phyloP scores from a whole-genome alignment of 2,888 invertebrate genomes.

The Cryptocephalus primarius region DNA sequence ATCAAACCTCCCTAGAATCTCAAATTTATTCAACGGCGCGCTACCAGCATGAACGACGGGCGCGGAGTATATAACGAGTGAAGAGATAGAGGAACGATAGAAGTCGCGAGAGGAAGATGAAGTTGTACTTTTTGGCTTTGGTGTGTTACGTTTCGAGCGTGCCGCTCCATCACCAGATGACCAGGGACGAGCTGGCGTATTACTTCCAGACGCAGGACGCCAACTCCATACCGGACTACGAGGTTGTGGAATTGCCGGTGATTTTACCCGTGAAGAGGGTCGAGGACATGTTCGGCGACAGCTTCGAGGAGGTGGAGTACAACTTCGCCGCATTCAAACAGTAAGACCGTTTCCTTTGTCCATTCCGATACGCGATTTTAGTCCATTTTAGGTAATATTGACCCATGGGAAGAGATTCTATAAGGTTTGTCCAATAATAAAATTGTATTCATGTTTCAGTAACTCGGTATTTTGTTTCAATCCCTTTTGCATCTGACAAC shows the following conservation, averaged over 20 bases:
- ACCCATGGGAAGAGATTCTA: too few relatives aligned
- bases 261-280: constrained; percentile 17
- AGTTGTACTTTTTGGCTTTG: too few relatives aligned
- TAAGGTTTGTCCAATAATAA: too few relatives aligned
- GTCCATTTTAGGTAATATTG: too few relatives aligned
- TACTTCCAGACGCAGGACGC: constrained; percentile 34
- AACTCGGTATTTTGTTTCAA: too few relatives aligned
- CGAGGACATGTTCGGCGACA: constrained; percentile 25
- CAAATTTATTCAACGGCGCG: not conserved
- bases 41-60: not conserved
- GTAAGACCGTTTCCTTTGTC: constrained; percentile 28
- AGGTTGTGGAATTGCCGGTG: constrained; percentile 50
- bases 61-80: not conserved
- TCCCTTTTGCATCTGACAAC: too few relatives aligned
- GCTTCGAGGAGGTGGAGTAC: constrained; percentile 41
- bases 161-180: constrained; percentile 33
- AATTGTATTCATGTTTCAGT: too few relatives aligned
- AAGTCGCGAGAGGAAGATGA: too few relatives aligned
- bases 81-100: not conserved
- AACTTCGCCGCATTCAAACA: constrained; percentile 51
- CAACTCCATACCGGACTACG: constrained; percentile 43
- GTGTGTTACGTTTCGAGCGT: too few relatives aligned
- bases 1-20: too few relatives aligned
- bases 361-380: too few relatives aligned
- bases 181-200: constrained; percentile 33